Conservation (phyloP, 2,113 vertebrate species). For the Pseudopodoces humilis region DNA sequence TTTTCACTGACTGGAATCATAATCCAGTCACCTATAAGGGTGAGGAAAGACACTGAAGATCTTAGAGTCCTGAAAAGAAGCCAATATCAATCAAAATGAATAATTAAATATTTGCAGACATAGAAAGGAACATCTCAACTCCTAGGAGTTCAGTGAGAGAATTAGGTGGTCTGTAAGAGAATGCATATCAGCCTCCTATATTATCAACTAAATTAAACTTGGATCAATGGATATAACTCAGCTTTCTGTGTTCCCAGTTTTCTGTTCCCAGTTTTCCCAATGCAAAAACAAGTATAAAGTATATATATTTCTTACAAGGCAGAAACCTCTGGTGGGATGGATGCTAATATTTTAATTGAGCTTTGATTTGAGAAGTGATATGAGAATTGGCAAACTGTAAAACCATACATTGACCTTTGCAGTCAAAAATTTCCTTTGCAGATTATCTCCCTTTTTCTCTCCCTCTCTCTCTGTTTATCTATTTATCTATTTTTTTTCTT, state of each 20-base stretch:
- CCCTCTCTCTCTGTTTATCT: background rate
- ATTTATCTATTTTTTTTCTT: background rate
- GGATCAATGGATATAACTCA: background rate
- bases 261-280: background rate
- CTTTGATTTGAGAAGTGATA: background rate
- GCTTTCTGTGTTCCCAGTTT: background rate
- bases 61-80: background rate
- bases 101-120: background rate
- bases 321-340: background rate
- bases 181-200: background rate
- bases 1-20: background rate
- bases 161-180: background rate
- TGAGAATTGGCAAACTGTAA: background rate
- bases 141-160: background rate
- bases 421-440: background rate
- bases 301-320: background rate
- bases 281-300: background rate
- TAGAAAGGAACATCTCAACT: background rate
- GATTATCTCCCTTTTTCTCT: background rate
- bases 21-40: background rate
- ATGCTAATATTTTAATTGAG: background rate
- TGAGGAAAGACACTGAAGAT: background rate
- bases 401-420: background rate
- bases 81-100: background rate
- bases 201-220: background rate